Conservation (phyloP, 2,888 invertebrate species). For the Apotomis betuletana region DNA sequence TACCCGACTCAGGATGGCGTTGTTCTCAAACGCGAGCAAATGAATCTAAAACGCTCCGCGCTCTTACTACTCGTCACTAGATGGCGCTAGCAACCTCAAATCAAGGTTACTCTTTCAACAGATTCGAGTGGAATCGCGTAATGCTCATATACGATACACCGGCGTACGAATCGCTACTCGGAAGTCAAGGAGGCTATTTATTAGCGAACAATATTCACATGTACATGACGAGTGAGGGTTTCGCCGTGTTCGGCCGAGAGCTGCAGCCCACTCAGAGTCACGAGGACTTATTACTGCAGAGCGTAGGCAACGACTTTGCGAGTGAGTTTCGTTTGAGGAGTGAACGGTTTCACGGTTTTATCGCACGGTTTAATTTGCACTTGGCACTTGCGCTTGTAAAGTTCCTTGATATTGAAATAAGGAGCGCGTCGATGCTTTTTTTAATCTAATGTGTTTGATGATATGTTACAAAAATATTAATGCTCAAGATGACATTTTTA, state of each 20-base stretch:
- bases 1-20: slow-evolving; percentile 34
- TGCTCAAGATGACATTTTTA: too few species aligned
- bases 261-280: slow-evolving; percentile 66
- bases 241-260: slow-evolving; percentile 66
- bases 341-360: slow-evolving; percentile 32
- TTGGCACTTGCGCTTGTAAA: slow-evolving; percentile 15
- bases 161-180: slow-evolving; percentile 86
- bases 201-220: slow-evolving; percentile 89
- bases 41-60: not conserved
- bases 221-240: slow-evolving; percentile 68
- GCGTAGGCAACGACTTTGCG: slow-evolving; percentile 78
- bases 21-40: not conserved
- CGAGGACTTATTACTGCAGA: slow-evolving; percentile 76
- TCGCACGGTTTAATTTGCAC: slow-evolving; percentile 37
- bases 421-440: not conserved
- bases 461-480: too few species aligned
- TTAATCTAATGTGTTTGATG: not conserved
- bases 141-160: slow-evolving; percentile 90
- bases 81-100: slow-evolving; percentile 53
- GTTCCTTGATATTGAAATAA: not conserved
- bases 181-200: slow-evolving; percentile 89
- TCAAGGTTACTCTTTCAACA: slow-evolving; percentile 60
- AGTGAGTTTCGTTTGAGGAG: slow-evolving; percentile 75
- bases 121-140: slow-evolving; percentile 88
- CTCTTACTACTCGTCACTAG: slow-evolving; percentile 53